Evolutionary conservation across 1,140 invertebrate genomes (phyloP), one percentile per base, ranked within the genome.

Genomic region (Drosophila ficusphila): DNA sequence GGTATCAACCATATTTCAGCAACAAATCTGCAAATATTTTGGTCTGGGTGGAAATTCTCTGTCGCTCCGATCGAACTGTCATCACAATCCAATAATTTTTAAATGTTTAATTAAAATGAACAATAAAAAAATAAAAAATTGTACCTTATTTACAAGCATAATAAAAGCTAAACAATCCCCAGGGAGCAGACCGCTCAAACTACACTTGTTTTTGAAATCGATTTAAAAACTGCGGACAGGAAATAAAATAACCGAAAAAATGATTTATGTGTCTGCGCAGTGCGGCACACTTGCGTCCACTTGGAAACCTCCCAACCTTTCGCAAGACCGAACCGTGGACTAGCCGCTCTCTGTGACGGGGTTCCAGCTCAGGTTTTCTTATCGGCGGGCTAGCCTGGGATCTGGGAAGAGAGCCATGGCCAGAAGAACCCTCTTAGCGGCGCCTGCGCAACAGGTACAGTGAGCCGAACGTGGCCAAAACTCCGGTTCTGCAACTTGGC

Each of bases 201-300:
- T 57, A 70, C 71, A 62, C 47, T 75, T 79, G 69, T 70, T 79
- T 79, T 79, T 57, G 60, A 79, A 79, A 79, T 79, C 77, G 77
- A 79, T 79, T 79, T 75, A 47, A 57, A 79, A 79, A 79, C 76
- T 71, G 67, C 54, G 73, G 61, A 74, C 64, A 57, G 71, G 75
- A 79, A 79, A 79, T 79, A 79, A 79, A 75, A 79, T 74, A 79
- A 65, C 71, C 57, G n/a, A n/a, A n/a, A n/a, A 71, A 71, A 79
- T 79, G 71, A 79, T 79, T 79, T 79, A 79, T 79, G 76, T 79
- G 77, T 79, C 77, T 79, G 76, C 76, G 51, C 68, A 57, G 52
- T 62, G 76, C 68, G 60, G 49, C 67, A 48, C 57, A 46, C 42
- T 44, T 14, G 19, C 11, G 19, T 25, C 21, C 0, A 51, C 1